Evolutionary conservation across 2,113 vertebrate genomes (phyloP).

Genomic region (Ochotona princeps): DNA sequence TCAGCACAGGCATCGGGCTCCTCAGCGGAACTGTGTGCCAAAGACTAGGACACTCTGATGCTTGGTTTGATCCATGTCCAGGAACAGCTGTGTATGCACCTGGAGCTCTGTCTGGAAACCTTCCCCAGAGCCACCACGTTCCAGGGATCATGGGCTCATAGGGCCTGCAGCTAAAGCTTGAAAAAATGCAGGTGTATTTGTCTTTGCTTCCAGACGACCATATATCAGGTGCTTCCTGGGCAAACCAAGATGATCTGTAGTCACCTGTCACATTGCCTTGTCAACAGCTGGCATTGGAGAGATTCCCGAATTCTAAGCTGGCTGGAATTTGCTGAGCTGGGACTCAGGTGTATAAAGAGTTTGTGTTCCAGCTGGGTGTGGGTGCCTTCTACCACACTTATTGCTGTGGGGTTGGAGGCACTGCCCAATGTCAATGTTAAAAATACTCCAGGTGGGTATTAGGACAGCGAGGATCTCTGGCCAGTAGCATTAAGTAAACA

Average conservation of each 20-base stretch:
- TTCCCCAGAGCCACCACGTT: neutral
- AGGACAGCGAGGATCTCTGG: neutral
- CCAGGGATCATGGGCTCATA: neutral
- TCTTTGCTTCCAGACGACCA: neutral
- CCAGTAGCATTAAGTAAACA: neutral
- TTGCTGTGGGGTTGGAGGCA: neutral
- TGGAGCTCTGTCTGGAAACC: constrained; percentile 6
- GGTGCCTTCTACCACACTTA: neutral
- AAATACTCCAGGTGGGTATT: neutral
- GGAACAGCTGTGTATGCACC: neutral
- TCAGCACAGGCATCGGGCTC: neutral
- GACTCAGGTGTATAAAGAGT: neutral
- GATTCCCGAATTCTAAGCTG: constrained; percentile 12
- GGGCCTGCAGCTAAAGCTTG: neutral
- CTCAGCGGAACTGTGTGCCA: neutral
- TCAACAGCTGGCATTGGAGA: neutral
- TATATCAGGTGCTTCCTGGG: neutral
- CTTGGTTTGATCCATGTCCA: neutral
- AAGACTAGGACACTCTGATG: constrained; percentile 35
- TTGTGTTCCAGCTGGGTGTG: neutral
- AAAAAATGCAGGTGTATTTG: neutral
- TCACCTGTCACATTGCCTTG: neutral
- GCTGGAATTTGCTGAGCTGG: constrained; percentile 8
- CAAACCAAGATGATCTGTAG: neutral
- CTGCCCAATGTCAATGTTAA: neutral